Percentiles rank a stretch among this genome's conserved stretches.
These are phyloP conservation scores for Trichogramma pretiosum DNA, from an alignment of 1,140 invertebrate species.

Conservation along the genomic window DNA sequence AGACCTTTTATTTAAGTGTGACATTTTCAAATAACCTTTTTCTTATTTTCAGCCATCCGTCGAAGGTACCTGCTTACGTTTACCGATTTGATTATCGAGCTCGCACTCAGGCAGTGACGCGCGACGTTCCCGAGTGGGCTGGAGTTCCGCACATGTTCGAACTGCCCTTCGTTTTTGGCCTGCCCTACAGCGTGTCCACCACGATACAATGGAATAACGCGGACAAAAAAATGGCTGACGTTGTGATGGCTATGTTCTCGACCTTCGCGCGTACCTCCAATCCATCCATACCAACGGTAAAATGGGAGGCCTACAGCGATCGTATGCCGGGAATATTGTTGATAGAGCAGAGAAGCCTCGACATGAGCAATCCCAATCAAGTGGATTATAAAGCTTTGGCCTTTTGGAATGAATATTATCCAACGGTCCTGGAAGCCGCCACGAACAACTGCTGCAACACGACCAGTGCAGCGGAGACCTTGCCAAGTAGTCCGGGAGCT, in stretches of 20 bases:
- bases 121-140: slow-evolving; percentile 62
- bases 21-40: too few relatives aligned
- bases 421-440: slow-evolving; percentile 58
- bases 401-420: slow-evolving; percentile 77
- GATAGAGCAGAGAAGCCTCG: slow-evolving; percentile 64
- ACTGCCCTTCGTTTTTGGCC: slow-evolving; percentile 66
- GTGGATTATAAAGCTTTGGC: slow-evolving; percentile 66
- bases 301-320: slow-evolving; percentile 62
- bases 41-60: slow-evolving; percentile 1
- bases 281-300: slow-evolving; percentile 56
- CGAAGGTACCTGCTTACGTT: slow-evolving; percentile 19
- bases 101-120: slow-evolving; percentile 51
- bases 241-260: slow-evolving; percentile 66
- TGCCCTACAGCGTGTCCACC: slow-evolving; percentile 55
- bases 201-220: slow-evolving; percentile 59
- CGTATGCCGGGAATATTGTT: slow-evolving; percentile 56
- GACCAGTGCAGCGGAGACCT: slow-evolving; percentile 22
- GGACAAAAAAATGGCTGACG: slow-evolving; percentile 67
- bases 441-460: slow-evolving; percentile 59
- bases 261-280: slow-evolving; percentile 64
- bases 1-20: neutral
- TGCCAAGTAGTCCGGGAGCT: neutral
- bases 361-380: slow-evolving; percentile 55
- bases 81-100: slow-evolving; percentile 65
- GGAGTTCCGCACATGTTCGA: slow-evolving; percentile 71